Evolutionary conservation across 2,113 vertebrate species (phyloP), one percentile per base, ranked within the genome.

Genomic region (Gracilinanus agilis): DNA sequence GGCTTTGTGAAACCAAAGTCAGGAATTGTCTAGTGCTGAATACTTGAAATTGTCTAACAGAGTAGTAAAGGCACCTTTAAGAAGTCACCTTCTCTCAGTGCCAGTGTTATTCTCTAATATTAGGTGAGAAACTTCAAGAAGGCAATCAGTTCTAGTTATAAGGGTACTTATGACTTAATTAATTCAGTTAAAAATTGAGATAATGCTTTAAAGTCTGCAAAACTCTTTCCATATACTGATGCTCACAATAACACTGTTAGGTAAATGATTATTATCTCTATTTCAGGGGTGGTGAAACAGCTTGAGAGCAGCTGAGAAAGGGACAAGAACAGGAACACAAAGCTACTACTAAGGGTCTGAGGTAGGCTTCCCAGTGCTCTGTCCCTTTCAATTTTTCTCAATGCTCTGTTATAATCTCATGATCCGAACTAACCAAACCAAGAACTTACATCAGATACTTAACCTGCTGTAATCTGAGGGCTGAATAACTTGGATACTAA

Each of bases 1-100:
- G 67, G 6, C 67, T 83, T 83, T 40, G 19, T 23, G 27, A 97
- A 96, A 92, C 0, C 44, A 1, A 3, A 95, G 21, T 54, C 90
- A 94, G 89, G 89, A 93, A 96, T 95, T 89, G 23, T 67, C 55
- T 94, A 58, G 9, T 89, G 93, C 53, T 91, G 94, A 90, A 94
- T 44, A 53, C 56, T 67, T 61, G 29, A 92, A 96, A 92, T 89
- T 27, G 55, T 29, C 19, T 75, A 89, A 93, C 44, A 92, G 2
- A 93, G 49, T n/a, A 61, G 25, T 90, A 94, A 92, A 53, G 58
- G 75, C 89, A 94, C 83, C 34, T 95, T 93, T 89, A 90, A 55
- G 95, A 96, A 94, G 44, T 83, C 6, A 40, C 40, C 40, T 40
- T 83, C 7, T 40, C 34, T n/a, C n/a, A 40, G 16, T 83, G 67